Evolutionary conservation across 1,140 invertebrate species (phyloP), one percentile per base, ranked within the genome.

Genomic region (Macrobrachium rosenbergii): DNA sequence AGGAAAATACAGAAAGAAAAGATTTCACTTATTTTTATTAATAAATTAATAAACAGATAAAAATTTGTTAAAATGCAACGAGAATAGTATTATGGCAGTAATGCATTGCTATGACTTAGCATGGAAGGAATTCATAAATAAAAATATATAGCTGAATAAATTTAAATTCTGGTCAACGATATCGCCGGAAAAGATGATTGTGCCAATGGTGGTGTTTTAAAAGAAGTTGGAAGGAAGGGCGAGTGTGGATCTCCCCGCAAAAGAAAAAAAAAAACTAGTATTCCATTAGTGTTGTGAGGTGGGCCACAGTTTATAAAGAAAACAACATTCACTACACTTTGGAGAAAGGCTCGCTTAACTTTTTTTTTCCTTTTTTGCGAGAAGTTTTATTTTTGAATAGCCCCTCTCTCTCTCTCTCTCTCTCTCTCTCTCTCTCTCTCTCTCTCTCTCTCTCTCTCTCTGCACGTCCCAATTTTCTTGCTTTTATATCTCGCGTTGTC

Each of bases 381-480:
- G n/a, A 21, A 21, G 17, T 72, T 14, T 72, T 7, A 12, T 21
- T 72, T 2, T 72, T 23, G 5, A 5, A 5, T 72, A 37, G 67
- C 12, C 67, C 2, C 67, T 23, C n/a, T n/a, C 67, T 69, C 67
- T 69, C 67, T 69, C 67, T 69, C 67, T 69, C 67, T 69, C 67
- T 69, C 67, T 69, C 67, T 69, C 67, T 69, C 67, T 69, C 67
- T 69, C 67, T 69, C 67, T 69, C 52, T 52, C 52, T 52, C 52
- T 52, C 52, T 52, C 52, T 52, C 37, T 43, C 23, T 28, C 69
- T 43, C 37, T 37, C 67, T 23, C 67, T 37, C 21, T 37, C 28
- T 37, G 28, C 1, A 3, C 28, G 28, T 37, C 28, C 1, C 28
- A 1, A 37, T 37, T 37, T 37, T 37, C 3, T n/a, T n/a, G n/a